A percentile compares a stretch with the other conserved stretches of the same genome.
Evolutionary conservation across 2,888 invertebrate species (phyloP).

Genomic region (Tipula confusa): DNA sequence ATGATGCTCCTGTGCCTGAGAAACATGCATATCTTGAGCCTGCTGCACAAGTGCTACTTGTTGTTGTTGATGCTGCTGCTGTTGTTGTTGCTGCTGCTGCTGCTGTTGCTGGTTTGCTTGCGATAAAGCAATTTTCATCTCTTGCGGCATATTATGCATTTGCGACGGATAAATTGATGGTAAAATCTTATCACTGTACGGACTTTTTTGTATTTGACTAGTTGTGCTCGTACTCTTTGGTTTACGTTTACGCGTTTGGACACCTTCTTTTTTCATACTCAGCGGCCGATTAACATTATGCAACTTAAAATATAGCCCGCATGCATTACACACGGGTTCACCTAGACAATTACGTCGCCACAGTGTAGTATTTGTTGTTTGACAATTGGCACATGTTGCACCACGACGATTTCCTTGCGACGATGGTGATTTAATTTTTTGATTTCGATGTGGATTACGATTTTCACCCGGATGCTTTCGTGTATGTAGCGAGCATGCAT

Average conservation of each 20-base stretch:
- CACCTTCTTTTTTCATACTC: conserved; percentile 98
- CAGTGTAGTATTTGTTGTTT: conserved; percentile 65
- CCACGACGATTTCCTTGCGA: conserved; percentile 45
- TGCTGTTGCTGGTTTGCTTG: background rate
- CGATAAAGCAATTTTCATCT: conserved; percentile 33
- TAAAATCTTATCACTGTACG: conserved; percentile 35
- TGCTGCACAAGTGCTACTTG: background rate
- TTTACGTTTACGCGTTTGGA: conserved; percentile 94
- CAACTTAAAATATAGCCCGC: conserved; percentile 49
- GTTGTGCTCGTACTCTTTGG: conserved; percentile 56
- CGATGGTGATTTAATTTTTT: conserved; percentile 35
- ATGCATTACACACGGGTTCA: conserved; percentile 83
- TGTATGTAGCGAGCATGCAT: conserved; percentile 62
- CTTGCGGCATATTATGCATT: conserved; percentile 37
- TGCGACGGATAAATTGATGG: conserved; percentile 47
- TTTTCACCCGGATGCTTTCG: conserved; percentile 63
- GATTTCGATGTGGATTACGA: conserved; percentile 38
- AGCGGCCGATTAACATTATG: conserved; percentile 68
- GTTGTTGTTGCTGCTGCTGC: background rate
- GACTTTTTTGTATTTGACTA: conserved; percentile 21
- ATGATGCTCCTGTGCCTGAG: conserved; percentile 35
- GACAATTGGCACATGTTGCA: conserved; percentile 59
- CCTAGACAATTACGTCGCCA: conserved; percentile 85
- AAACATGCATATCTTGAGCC: background rate
- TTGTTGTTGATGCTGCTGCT: background rate